Evolutionary conservation across 2,888 invertebrate species (phyloP), one percentile per base, ranked within the genome.

Genomic region (Coenonympha glycerion): DNA sequence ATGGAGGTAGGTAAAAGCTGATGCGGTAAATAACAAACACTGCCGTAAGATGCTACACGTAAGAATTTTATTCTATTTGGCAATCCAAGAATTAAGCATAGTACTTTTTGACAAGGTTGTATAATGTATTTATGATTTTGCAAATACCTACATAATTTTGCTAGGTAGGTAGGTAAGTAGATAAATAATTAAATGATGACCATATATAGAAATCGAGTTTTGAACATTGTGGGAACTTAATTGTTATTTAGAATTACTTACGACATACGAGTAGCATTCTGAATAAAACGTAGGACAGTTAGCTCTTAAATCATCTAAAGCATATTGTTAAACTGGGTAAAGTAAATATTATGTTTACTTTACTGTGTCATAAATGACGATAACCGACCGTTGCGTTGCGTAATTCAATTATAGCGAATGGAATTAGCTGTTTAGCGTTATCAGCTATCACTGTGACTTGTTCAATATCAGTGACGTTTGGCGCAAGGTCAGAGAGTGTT

Each of bases 401-500:
- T 47, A 42, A 44, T 44, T 18, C 30, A 34, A 46, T 54, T 40
- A 37, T 13, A 31, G 26, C 40, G 26, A 42, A 30, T 42, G 21
- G 37, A 31, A 53, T 42, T 46, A 41, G 28, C 36, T 3, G 16
- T 30, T 9, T 45, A 46, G 15, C 22, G 40, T 34, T 46, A 52
- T 36, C 15, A 33, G 44, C 37, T 52, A 44, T 42, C 44, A 40
- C 13, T 26, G n/a, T n/a, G n/a, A n/a, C n/a, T n/a, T n/a, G n/a
- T 36, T 26, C 41, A 15, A 22, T 33, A 44, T 44, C 49, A 24
- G 30, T 39, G 44, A 36, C 49, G 11, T 16, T n/a, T 26, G 28
- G 8, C 15, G 15, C 37, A 39, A 39, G 47, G 47, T 30, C 24
- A 37, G 2, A 1, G 36, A 22, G 11, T 40, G 36, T n/a, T n/a